These are phyloP conservation scores for Acanthosoma haemorrhoidale DNA, from an alignment of 2,888 invertebrate genomes.

Conservation along the genomic window DNA sequence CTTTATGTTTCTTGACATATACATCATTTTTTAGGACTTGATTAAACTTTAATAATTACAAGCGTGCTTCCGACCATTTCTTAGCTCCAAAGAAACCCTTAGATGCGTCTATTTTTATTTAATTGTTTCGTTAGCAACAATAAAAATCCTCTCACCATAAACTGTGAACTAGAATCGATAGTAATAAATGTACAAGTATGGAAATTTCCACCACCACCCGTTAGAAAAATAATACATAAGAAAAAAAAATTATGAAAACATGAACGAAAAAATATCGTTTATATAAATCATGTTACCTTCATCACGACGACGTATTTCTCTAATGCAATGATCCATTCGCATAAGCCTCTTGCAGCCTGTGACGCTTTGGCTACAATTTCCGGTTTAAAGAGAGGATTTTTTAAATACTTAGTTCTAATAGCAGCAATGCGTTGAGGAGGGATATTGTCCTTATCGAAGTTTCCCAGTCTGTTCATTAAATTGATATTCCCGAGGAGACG, in stretches of 20 bases:
- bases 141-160: no score
- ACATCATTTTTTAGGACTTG: no score
- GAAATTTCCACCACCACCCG: neutral
- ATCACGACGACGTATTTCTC: slow-evolving; percentile 81
- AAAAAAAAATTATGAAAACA: no score
- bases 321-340: slow-evolving; percentile 86
- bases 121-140: no score
- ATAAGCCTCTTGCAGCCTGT: slow-evolving; percentile 87
- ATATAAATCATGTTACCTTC: slow-evolving; percentile 48
- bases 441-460: slow-evolving; percentile 82
- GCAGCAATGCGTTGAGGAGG: slow-evolving; percentile 64
- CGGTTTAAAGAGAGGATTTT: slow-evolving; percentile 68
- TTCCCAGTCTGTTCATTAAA: slow-evolving; percentile 66
- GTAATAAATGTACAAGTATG: neutral
- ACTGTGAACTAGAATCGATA: no score
- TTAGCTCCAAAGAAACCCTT: no score
- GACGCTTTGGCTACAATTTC: slow-evolving; percentile 80
- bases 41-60: no score
- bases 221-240: no score
- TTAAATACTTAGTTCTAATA: slow-evolving; percentile 67
- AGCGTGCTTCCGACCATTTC: no score
- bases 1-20: no score
- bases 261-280: neutral
- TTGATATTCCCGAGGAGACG: slow-evolving; percentile 73
- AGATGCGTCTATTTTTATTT: no score